A percentile compares a stretch with the other conserved stretches of the same genome.
These are phyloP conservation scores for Megaleporinus macrocephalus DNA, from an alignment of 2,113 vertebrate species.

Conservation along the genomic window DNA sequence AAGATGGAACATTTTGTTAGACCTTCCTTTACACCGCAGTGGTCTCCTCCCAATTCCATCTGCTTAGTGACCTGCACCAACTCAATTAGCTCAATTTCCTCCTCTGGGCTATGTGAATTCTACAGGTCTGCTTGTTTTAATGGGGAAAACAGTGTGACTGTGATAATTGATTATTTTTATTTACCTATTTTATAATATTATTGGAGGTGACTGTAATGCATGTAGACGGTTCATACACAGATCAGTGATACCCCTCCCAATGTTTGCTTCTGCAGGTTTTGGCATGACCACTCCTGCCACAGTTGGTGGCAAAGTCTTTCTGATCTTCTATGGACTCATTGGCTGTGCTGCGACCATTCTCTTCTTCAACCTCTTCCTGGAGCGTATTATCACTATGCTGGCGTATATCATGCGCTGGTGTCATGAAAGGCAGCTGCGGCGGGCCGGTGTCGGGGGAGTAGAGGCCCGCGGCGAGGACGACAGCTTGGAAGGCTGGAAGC, in stretches of 20 bases:
- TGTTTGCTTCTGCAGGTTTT: slow-evolving; percentile 68
- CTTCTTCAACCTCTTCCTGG: slow-evolving; percentile 83
- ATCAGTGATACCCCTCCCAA: not conserved
- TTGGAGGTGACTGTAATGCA: no score
- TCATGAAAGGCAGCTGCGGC: slow-evolving; percentile 72
- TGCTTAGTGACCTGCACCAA: no score
- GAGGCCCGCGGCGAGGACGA: slow-evolving; percentile 67
- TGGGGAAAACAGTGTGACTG: no score
- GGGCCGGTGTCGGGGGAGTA: slow-evolving; percentile 63
- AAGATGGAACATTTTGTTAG: no score
- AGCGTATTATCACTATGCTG: slow-evolving; percentile 82
- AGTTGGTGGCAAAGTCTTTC: slow-evolving; percentile 78
- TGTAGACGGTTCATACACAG: no score
- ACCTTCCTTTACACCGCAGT: no score
- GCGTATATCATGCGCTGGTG: slow-evolving; percentile 82
- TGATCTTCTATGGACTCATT: slow-evolving; percentile 81
- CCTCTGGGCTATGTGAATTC: no score
- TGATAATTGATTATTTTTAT: no score
- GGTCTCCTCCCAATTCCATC: no score
- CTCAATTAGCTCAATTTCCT: no score
- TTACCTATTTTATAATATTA: no score
- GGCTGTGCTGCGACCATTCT: slow-evolving; percentile 81
- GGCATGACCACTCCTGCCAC: slow-evolving; percentile 82
- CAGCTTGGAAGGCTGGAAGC: slow-evolving; percentile 81
- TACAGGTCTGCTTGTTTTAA: no score